These are phyloP conservation scores for Atopsyche davidsoni DNA, from an alignment of 1,140 invertebrate species.

Conservation along the genomic window DNA sequence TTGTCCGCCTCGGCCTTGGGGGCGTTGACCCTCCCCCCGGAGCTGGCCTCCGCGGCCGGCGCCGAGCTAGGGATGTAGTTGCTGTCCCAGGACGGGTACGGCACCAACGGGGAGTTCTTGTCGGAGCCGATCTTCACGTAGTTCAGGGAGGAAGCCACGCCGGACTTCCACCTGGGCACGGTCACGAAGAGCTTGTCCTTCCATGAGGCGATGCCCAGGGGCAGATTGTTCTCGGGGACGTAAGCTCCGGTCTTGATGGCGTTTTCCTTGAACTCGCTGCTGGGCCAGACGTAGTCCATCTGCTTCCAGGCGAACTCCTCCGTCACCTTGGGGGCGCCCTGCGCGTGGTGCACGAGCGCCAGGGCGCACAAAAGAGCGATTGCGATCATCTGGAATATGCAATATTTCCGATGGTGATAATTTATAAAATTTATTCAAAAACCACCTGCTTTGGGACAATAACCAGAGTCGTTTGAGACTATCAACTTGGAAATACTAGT, in stretches of 20 bases:
- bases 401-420: neutral
- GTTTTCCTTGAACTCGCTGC: conserved; percentile 46
- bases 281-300: conserved; percentile 63
- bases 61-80: conserved; percentile 49
- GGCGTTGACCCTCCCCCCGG: conserved; percentile 36
- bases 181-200: conserved; percentile 72
- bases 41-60: conserved; percentile 4
- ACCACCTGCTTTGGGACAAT: too few species aligned
- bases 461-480: too few species aligned
- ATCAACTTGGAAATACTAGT: too few species aligned
- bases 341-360: conserved; percentile 31
- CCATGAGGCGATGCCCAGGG: conserved; percentile 66
- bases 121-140: conserved; percentile 53
- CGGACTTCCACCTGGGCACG: conserved; percentile 69
- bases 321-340: conserved; percentile 37
- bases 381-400: conserved; percentile 35
- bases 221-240: conserved; percentile 63
- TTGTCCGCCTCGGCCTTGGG: conserved; percentile 33
- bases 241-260: conserved; percentile 59
- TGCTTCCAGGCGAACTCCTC: conserved; percentile 61
- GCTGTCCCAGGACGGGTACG: conserved; percentile 62
- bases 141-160: conserved; percentile 65
- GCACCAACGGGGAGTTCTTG: conserved; percentile 54
- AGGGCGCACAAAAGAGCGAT: conserved; percentile 34
- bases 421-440: neutral